phyloP scores from a whole-genome alignment of 2,888 invertebrate species.

The Morinoia aosen region DNA sequence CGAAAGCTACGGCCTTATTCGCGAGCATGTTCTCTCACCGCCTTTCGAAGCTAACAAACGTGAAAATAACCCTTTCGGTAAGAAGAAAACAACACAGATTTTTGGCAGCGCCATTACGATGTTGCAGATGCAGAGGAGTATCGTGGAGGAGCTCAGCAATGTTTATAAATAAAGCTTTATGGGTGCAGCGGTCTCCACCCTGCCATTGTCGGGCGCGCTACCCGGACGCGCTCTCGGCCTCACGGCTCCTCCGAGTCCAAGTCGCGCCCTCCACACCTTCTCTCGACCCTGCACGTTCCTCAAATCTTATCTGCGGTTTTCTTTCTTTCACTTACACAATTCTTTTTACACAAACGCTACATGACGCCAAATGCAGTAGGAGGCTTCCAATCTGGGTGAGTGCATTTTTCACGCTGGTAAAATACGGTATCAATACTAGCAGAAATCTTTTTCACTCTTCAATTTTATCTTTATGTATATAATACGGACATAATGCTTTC shows the following conservation, averaged over 20 bases:
- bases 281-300: not conserved
- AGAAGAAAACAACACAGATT: not conserved
- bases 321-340: not conserved
- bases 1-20: not conserved
- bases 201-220: slow-evolving; percentile 10
- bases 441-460: no score
- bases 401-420: not conserved
- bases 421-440: no score
- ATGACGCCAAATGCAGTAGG: not conserved
- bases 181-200: not conserved
- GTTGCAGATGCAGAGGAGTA: not conserved
- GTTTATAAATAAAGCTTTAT: slow-evolving; percentile 34
- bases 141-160: slow-evolving; percentile 1
- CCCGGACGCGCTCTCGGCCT: not conserved
- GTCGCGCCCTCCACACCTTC: not conserved
- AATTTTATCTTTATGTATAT: no score
- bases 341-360: not conserved
- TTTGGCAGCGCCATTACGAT: not conserved
- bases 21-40: not conserved
- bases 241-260: not conserved
- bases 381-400: not conserved
- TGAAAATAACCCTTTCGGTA: not conserved
- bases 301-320: not conserved
- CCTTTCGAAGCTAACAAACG: not conserved
- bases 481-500: no score